These are phyloP conservation scores for Thunnus albacares DNA, from an alignment of 2,797 vertebrate genomes.

Conservation along the genomic window DNA sequence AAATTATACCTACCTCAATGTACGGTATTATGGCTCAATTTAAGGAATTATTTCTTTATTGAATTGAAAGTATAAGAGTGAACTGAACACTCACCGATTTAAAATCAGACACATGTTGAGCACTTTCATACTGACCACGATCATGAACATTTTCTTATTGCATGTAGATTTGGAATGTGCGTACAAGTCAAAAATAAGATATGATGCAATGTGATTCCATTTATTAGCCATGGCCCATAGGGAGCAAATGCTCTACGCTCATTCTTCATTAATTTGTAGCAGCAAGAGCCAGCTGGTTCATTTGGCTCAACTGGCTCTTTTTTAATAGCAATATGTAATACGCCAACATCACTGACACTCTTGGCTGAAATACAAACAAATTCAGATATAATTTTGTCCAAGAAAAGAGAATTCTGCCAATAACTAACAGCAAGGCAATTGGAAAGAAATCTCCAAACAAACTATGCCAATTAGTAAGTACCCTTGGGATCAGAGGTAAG, in stretches of 20 bases:
- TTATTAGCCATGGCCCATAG: neutral
- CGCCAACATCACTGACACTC: neutral
- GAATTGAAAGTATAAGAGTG: neutral
- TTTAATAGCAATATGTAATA: constrained; percentile 14
- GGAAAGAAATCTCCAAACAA: neutral
- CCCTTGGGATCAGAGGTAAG: too few species aligned
- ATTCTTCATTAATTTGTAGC: neutral
- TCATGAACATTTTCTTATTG: neutral
- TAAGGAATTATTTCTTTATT: neutral
- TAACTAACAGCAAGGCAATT: neutral
- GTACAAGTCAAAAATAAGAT: neutral
- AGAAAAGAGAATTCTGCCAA: neutral
- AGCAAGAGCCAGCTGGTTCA: constrained; percentile 8
- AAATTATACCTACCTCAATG: too few species aligned
- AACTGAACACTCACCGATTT: neutral
- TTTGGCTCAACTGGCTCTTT: neutral
- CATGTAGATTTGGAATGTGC: neutral
- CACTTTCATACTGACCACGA: neutral
- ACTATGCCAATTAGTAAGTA: neutral
- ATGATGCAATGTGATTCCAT: neutral
- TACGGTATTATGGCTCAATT: neutral
- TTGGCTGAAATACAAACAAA: constrained; percentile 5
- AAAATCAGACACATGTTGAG: neutral
- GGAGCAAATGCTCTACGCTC: neutral
- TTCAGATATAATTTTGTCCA: neutral